phyloP scores from a whole-genome alignment of 1,140 invertebrate species.

The Prorops nasuta region DNA sequence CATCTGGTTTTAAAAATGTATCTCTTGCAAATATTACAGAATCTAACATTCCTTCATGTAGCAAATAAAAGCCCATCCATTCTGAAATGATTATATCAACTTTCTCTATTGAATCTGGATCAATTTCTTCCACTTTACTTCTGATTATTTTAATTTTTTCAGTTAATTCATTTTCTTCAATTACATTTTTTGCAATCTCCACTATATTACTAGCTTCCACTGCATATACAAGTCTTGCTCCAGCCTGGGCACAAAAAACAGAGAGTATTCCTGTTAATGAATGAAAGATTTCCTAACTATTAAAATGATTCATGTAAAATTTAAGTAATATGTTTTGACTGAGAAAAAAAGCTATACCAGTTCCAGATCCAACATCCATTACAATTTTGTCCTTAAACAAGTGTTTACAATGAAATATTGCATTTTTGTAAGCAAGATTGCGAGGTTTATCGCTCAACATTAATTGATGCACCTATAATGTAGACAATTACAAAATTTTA shows the following conservation, averaged over 20 bases:
- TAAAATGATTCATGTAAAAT: constrained; percentile 7
- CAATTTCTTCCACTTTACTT: constrained; percentile 83
- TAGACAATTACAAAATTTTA: neutral
- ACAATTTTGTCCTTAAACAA: constrained; percentile 76
- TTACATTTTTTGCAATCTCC: constrained; percentile 78
- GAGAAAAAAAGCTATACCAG: constrained; percentile 40
- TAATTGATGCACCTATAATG: constrained; percentile 68
- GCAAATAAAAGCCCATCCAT: constrained; percentile 99
- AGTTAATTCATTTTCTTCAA: constrained; percentile 68
- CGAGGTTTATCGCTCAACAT: constrained; percentile 86
- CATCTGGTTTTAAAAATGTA: constrained; percentile 72
- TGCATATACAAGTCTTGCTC: constrained; percentile 86
- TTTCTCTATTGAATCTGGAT: constrained; percentile 68
- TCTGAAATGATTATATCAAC: constrained; percentile 97
- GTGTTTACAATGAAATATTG: constrained; percentile 77
- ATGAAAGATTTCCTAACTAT: too few relatives aligned
- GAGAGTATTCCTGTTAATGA: constrained; percentile 78
- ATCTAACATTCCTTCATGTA: constrained; percentile 98
- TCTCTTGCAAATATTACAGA: constrained; percentile 89
- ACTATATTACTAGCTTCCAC: constrained; percentile 89
- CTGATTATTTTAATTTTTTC: constrained; percentile 65
- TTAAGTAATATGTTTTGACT: constrained; percentile 7
- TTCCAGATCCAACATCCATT: constrained; percentile 92
- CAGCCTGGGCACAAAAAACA: constrained; percentile 93
- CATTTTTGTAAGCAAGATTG: constrained; percentile 87